These are phyloP conservation scores for Diploscapter pachys DNA, from an alignment of 1,140 invertebrate genomes.

Conservation along the genomic window DNA sequence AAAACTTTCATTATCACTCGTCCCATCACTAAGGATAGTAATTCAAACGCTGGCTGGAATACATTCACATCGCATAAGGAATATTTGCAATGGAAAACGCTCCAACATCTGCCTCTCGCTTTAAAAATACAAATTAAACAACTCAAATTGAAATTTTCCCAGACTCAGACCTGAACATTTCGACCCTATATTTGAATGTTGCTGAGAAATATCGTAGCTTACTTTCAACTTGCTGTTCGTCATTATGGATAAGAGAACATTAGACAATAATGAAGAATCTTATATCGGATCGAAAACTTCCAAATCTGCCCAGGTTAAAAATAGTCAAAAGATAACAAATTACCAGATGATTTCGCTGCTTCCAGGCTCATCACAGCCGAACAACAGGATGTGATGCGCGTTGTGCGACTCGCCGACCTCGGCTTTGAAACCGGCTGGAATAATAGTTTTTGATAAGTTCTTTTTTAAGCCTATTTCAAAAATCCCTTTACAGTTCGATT, in stretches of 20 bases:
- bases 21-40: too few relatives aligned
- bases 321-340: constrained; percentile 18
- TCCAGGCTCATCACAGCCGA: constrained; percentile 82
- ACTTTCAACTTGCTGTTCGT: too few relatives aligned
- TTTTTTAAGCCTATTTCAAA: constrained; percentile 6
- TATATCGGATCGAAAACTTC: background rate
- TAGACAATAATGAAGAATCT: background rate
- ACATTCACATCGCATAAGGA: too few relatives aligned
- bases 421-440: constrained; percentile 81
- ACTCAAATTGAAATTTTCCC: too few relatives aligned
- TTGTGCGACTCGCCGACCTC: constrained; percentile 78
- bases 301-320: background rate
- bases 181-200: background rate
- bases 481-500: too few relatives aligned
- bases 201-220: too few relatives aligned
- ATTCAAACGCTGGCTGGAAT: too few relatives aligned
- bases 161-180: background rate
- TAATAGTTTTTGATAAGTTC: constrained; percentile 53
- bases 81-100: too few relatives aligned
- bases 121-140: too few relatives aligned
- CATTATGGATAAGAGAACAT: background rate
- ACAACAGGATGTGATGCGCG: constrained; percentile 92
- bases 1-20: too few relatives aligned
- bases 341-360: constrained; percentile 75
- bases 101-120: too few relatives aligned